Evolutionary conservation across 92 coral and sea anemone species (phyloP).

Genomic region (Zoanthus sansibaricus): DNA sequence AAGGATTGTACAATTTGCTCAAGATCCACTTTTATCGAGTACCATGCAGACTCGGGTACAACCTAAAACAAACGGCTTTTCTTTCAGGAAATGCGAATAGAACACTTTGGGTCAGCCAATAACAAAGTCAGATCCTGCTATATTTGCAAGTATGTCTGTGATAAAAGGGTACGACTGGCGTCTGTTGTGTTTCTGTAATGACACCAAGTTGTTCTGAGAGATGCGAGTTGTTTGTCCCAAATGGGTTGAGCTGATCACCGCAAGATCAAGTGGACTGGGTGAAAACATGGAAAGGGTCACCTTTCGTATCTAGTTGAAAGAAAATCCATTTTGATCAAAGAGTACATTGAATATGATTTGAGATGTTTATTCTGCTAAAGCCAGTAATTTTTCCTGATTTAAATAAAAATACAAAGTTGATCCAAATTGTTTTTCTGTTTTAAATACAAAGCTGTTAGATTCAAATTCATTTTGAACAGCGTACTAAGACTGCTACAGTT

Average conservation of each 20-base stretch:
- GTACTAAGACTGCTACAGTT: too few relatives aligned
- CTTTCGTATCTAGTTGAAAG: background rate
- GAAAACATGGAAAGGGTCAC: constrained; percentile 9
- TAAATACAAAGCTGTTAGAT: too few relatives aligned
- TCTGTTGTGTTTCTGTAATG: background rate
- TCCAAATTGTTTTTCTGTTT: background rate
- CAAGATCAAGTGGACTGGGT: constrained; percentile 53
- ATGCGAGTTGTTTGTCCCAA: constrained; percentile 38
- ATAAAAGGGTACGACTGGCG: background rate
- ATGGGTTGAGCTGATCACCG: constrained; percentile 27
- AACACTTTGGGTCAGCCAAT: background rate
- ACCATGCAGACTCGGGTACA: constrained; percentile 28
- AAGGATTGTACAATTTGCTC: constrained; percentile 15
- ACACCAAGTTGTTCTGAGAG: constrained; percentile 9
- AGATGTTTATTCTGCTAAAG: too few relatives aligned
- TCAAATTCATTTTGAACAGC: too few relatives aligned
- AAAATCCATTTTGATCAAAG: constrained; percentile 16
- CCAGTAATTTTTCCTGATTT: too few relatives aligned
- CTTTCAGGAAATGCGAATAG: constrained; percentile 9
- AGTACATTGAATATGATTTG: background rate
- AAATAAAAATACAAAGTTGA: background rate
- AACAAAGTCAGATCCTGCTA: background rate
- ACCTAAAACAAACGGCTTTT: background rate
- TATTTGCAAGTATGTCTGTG: constrained; percentile 7
- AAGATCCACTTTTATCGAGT: background rate